Evolutionary conservation across 2,113 vertebrate genomes (phyloP).

Genomic region (Ploceus nigricollis): DNA sequence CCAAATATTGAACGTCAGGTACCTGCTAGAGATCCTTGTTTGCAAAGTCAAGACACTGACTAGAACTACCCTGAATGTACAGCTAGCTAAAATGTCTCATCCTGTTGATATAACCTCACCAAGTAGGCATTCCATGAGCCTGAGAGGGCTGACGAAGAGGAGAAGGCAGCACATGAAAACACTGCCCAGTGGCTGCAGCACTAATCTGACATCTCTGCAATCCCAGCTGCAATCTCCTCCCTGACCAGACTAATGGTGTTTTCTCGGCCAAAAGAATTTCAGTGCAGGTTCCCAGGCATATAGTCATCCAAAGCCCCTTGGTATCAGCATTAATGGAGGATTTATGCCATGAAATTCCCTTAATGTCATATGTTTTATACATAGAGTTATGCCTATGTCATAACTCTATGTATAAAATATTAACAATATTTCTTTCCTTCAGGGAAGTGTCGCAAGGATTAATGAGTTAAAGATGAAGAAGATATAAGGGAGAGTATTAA

Average conservation of each 20-base stretch:
- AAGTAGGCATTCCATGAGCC: background rate
- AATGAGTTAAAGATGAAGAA: background rate
- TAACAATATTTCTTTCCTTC: background rate
- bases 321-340: background rate
- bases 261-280: background rate
- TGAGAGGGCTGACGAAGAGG: background rate
- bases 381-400: background rate
- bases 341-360: background rate
- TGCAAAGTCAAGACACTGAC: background rate
- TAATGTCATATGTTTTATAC: too few species aligned
- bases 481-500: background rate
- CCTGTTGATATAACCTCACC: background rate
- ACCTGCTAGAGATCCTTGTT: background rate
- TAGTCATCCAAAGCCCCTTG: background rate
- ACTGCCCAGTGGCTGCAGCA: background rate
- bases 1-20: background rate
- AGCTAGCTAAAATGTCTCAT: background rate
- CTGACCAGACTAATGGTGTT: background rate
- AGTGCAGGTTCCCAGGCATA: background rate
- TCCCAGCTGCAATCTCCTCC: background rate
- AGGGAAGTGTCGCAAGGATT: background rate
- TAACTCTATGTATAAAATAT: background rate
- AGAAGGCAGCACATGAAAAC: background rate
- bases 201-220: background rate
- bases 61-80: background rate